Evolutionary conservation across 2,113 vertebrate genomes (phyloP), one percentile per base, ranked within the genome.

Genomic region (Steatornis caripensis): DNA sequence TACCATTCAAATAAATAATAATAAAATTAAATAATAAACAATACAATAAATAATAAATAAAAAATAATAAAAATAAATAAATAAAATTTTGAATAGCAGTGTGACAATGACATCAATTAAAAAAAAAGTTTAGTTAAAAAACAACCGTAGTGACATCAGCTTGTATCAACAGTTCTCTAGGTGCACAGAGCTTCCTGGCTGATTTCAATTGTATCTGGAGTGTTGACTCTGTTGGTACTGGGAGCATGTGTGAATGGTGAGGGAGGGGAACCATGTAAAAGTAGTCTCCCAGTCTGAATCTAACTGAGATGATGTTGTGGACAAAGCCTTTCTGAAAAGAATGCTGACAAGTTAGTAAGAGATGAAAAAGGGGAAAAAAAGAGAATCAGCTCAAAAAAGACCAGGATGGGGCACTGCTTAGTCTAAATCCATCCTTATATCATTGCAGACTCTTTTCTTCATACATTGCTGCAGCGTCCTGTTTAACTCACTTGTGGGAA

Each of bases 1-100:
- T 68, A 21, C 15, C 5, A 58, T 71, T 87, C 12, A 54, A 0
- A 0, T 54, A 55, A 66, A 80, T 61, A 70, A 58, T n/a, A n/a
- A n/a, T n/a, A n/a, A n/a, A n/a, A n/a, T n/a, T n/a, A n/a, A n/a
- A n/a, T n/a, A n/a, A n/a, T n/a, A n/a, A n/a, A n/a, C n/a, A n/a
- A n/a, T n/a, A n/a, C n/a, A n/a, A n/a, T n/a, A n/a, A n/a, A n/a
- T n/a, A n/a, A n/a, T n/a, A n/a, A n/a, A n/a, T n/a, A n/a, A n/a
- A n/a, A n/a, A n/a, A n/a, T n/a, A n/a, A n/a, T n/a, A n/a, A n/a
- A 54, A 0, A 0, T 54, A 55, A 66, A 80, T 61, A 70, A 58
- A 72, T 46, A 10, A 83, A 81, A 92, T 10, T 6, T 57, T 75
- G 37, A 78, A 36, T 29, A 27, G 11, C 45, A 57, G 9, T 29